Base-by-base conservation (phyloP, 35 echinoderm and acorn worm species). In the Ophioderma brevispina region DNA sequence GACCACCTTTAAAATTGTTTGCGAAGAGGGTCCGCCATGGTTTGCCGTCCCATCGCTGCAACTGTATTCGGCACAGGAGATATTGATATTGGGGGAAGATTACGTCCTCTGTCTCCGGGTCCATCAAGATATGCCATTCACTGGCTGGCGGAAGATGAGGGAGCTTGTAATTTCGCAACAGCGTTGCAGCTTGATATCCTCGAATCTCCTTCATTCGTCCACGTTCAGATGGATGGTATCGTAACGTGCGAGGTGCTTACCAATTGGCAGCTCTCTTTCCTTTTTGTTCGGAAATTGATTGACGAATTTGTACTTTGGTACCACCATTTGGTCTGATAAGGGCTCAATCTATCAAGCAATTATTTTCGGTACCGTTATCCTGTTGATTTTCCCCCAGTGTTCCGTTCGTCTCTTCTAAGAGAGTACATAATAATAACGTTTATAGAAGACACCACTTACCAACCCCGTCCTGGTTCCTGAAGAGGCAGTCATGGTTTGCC, bases 351-450 rank as follows among this genome's bases (percentile, higher is more conserved):
- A 70, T 25, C 59, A 25, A 30, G 17, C 59, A 1, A 70, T 70
- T 70, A 70, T 18, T 46, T 8, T 70, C 59, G 1, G 15, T 25
- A 70, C 10, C 4, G 23, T 25, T 70, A 15, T 18, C 59, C 4
- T 25, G 59, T 70, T 70, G 59, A 70, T 70, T 70, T 3, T 70
- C 59, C 59, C 59, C 10, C 15, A 6, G n/a, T 70, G 59, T 70
- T 25, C n/a, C 59, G 59, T 70, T 70, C 59, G 28, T 70, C 59
- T 70, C 59, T 70, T 70, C 59, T 70, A 70, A 70, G n/a, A 70
- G 59, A 70, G 59, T 70, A 70, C 59, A 70, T 70, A 70, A 70
- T 70, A 6, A 70, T 6, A 30, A 70, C n/a, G n/a, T n/a, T n/a
- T n/a, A n/a, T n/a, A n/a, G n/a, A n/a, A n/a, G n/a, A n/a, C n/a